A percentile compares a stretch with the other conserved stretches of the same genome.
phyloP scores from a whole-genome alignment of 2,888 invertebrate genomes.

The Diaprepes abbreviatus region DNA sequence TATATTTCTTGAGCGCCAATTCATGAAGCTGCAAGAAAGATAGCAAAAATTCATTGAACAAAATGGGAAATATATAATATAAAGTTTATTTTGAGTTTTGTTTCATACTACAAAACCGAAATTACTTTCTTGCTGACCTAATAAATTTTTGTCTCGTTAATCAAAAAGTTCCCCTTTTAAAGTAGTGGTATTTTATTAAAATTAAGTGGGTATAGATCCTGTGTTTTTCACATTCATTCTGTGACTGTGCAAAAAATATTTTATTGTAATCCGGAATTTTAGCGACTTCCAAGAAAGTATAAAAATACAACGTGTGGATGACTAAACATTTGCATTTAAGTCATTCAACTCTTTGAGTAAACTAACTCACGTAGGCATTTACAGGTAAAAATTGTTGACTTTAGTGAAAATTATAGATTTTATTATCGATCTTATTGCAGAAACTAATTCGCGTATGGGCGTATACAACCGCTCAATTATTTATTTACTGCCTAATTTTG shows the following conservation, averaged over 20 bases:
- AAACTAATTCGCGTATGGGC: conserved; percentile 20
- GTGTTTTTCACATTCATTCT: not conserved
- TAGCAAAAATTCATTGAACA: too few relatives aligned
- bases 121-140: too few relatives aligned
- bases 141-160: too few relatives aligned
- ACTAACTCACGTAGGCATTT: conserved; percentile 24
- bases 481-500: conserved; percentile 22
- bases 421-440: conserved; percentile 22
- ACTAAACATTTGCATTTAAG: conserved; percentile 34
- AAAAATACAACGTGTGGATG: conserved; percentile 28
- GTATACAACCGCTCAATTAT: conserved; percentile 15
- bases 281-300: conserved; percentile 1
- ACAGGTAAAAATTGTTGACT: conserved; percentile 8
- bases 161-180: too few relatives aligned
- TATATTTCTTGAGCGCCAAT: too few relatives aligned
- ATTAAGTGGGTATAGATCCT: not conserved
- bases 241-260: not conserved
- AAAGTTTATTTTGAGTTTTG: too few relatives aligned
- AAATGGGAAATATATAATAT: too few relatives aligned
- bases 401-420: conserved; percentile 11
- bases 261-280: not conserved
- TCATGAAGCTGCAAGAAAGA: too few relatives aligned
- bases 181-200: too few relatives aligned
- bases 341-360: conserved; percentile 41
- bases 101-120: too few relatives aligned